phyloP scores from a whole-genome alignment of 1,140 invertebrate species.

The Nasonia giraulti region DNA sequence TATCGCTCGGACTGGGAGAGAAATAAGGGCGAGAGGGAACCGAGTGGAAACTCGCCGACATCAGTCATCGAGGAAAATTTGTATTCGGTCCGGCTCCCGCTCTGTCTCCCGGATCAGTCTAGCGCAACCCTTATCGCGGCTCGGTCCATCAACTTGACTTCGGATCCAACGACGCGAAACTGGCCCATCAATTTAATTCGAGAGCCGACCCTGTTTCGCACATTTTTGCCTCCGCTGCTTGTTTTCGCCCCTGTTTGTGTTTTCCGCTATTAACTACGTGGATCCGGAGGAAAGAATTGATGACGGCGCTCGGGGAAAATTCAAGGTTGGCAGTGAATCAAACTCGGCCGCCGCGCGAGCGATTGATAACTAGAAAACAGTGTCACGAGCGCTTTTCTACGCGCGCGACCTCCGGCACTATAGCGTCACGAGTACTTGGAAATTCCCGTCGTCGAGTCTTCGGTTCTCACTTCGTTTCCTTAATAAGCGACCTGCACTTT shows the following conservation, averaged over 20 bases:
- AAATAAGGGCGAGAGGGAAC: conserved; percentile 55
- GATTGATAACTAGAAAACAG: conserved; percentile 15
- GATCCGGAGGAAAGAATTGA: not conserved
- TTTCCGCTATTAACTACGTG: not conserved
- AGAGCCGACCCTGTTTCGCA: conserved; percentile 34
- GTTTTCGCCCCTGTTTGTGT: not conserved
- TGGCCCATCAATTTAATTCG: conserved; percentile 63
- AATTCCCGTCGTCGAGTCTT: conserved; percentile 57
- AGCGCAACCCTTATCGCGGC: conserved; percentile 64
- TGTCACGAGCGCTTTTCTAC: not conserved
- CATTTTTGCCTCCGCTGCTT: not conserved
- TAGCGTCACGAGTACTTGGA: conserved; percentile 42
- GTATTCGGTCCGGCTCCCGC: conserved; percentile 60
- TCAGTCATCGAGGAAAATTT: conserved; percentile 66
- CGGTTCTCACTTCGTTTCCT: conserved; percentile 35
- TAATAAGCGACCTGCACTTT: conserved; percentile 39
- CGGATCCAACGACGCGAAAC: conserved; percentile 56
- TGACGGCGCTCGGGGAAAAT: not conserved
- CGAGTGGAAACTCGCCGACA: conserved; percentile 65
- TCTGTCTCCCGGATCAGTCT: conserved; percentile 54
- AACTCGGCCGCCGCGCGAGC: not conserved
- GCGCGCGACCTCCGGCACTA: not conserved
- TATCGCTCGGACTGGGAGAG: conserved; percentile 20
- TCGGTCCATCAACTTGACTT: conserved; percentile 67
- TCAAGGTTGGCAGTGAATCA: not conserved